Base-by-base conservation (phyloP, 1,140 invertebrate species). In the Vollenhovia emeryi region DNA sequence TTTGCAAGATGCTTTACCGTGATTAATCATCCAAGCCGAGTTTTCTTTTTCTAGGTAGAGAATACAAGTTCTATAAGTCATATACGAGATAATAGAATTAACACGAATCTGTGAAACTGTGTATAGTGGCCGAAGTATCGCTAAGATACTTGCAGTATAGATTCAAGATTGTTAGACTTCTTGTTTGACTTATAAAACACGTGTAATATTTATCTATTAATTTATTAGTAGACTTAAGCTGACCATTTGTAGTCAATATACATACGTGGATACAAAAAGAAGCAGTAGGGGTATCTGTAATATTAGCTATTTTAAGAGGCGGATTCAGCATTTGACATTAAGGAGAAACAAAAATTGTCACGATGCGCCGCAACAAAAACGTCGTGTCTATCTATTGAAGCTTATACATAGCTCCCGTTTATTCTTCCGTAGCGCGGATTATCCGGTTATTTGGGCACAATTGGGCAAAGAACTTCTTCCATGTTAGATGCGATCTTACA, bases 151-250 rank as follows among this genome's bases (percentile, higher is more conserved):
- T 57, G 43, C 78, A 75, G 50, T 80, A 71, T 85, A 90, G 71
- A 74, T 48, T 88, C 82, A 69, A 79, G 36, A 91, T 90, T 85
- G 88, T 90, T 84, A 71, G 60, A 89, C 50, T 75, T 86, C 64
- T 86, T 88, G 86, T 88, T 88, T 86, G 33, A 90, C 79, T 78
- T 88, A 59, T 85, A 91, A 76, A 69, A 82, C 52, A 57, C 27
- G 15, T 80, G 78, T 92, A 93, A 92, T 95, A 94, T 95, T 94
- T 94, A 94, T 93, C 84, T 76, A 92, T 92, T 94, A 92, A 95
- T 94, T 95, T 94, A 94, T 95, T 94, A 84, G 68, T 93, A 93
- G 90, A 60, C 40, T 83, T 92, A 93, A 92, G 87, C 90, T 92
- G 87, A 89, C 87, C 90, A 89, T 90, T 92, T 86, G 91, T 94